Evolutionary conservation across 2,797 vertebrate genomes (phyloP).

Genomic region (Lemur catta): DNA sequence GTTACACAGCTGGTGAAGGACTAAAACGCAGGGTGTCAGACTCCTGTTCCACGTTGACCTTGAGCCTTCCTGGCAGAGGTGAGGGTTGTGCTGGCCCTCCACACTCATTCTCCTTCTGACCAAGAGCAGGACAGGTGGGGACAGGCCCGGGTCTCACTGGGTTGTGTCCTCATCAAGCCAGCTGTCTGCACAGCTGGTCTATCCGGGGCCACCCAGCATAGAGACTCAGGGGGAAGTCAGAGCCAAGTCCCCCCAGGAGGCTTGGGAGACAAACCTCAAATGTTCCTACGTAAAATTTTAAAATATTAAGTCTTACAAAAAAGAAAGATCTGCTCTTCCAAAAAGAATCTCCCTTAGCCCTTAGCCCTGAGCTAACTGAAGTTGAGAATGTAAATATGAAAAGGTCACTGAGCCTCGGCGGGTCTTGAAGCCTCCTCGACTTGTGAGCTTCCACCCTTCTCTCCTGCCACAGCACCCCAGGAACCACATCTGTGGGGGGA

Average conservation of each 20-base stretch:
- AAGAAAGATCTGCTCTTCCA: neutral
- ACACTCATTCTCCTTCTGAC: neutral
- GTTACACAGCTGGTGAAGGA: neutral
- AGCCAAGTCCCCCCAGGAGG: neutral
- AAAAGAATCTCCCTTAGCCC: neutral
- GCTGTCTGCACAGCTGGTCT: neutral
- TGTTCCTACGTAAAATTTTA: neutral
- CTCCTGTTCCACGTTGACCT: neutral
- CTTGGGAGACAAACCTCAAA: neutral
- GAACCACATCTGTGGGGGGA: neutral
- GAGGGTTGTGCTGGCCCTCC: neutral
- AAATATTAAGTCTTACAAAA: neutral
- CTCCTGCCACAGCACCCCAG: neutral
- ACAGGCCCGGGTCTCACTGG: neutral
- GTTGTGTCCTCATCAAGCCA: neutral
- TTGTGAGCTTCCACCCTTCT: neutral
- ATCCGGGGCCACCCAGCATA: too few species aligned
- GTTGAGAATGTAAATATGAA: neutral
- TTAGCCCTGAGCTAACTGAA: neutral
- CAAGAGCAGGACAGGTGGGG: neutral
- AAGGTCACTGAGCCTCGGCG: neutral
- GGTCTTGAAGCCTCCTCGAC: neutral
- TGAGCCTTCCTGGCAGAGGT: neutral
- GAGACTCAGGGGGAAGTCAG: neutral
- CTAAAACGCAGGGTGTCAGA: neutral